Conservation (phyloP, 2,888 invertebrate genomes). For the Drosophila monieri region DNA sequence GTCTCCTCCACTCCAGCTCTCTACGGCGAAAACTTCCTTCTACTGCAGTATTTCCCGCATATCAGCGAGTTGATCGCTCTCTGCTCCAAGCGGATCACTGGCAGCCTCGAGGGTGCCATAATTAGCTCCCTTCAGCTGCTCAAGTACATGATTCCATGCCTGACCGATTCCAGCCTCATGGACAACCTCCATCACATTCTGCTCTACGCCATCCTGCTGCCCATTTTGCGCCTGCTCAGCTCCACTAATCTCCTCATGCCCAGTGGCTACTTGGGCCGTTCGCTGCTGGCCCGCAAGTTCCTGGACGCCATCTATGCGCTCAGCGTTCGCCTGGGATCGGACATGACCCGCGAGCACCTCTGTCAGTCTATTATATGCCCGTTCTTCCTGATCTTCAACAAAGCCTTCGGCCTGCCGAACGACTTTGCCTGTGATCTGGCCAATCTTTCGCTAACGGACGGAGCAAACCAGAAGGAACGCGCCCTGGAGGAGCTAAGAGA, state of each 20-base stretch:
- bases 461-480: constrained; percentile 62
- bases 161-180: constrained; percentile 93
- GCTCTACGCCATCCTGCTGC: constrained; percentile 92
- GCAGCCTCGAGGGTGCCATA: constrained; percentile 94
- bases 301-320: constrained; percentile 92
- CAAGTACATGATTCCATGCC: constrained; percentile 91
- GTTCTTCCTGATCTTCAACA: constrained; percentile 93
- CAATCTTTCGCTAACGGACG: constrained; percentile 48
- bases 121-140: constrained; percentile 93
- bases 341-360: constrained; percentile 90
- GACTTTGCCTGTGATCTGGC: constrained; percentile 53
- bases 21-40: constrained; percentile 86
- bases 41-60: constrained; percentile 95
- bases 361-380: constrained; percentile 89
- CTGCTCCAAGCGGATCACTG: constrained; percentile 91
- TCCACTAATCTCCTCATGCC: constrained; percentile 93
- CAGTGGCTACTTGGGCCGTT: constrained; percentile 90
- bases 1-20: constrained; percentile 44
- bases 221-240: constrained; percentile 91
- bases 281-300: constrained; percentile 91
- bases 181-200: constrained; percentile 93
- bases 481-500: constrained; percentile 91
- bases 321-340: constrained; percentile 90
- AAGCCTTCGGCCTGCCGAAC: constrained; percentile 84
- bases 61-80: constrained; percentile 93